Percentiles rank a stretch among this genome's conserved stretches.
Conservation (phyloP, 2,888 invertebrate species). For the Melanchra persicariae region DNA sequence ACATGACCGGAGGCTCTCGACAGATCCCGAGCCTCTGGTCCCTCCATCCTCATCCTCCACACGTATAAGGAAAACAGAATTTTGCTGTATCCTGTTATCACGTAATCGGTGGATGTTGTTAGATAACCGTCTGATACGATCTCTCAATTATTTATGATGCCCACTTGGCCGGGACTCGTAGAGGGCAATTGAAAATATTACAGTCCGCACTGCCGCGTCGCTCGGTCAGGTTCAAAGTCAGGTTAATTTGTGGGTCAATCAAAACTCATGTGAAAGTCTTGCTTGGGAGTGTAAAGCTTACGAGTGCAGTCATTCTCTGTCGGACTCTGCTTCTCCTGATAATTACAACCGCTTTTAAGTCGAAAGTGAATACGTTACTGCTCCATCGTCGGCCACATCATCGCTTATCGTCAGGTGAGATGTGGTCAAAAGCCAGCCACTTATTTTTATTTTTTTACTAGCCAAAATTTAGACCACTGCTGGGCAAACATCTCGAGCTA, state of each 20-base stretch:
- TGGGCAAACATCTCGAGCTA: too few species aligned
- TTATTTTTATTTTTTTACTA: background rate
- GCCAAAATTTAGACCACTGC: background rate
- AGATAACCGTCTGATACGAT: constrained; percentile 7
- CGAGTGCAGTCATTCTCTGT: too few species aligned
- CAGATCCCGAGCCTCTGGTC: background rate
- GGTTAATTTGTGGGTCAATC: background rate
- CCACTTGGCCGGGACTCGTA: background rate
- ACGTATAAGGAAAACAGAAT: constrained; percentile 19
- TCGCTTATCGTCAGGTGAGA: background rate
- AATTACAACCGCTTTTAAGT: background rate
- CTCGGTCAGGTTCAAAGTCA: constrained; percentile 22
- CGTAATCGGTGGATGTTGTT: constrained; percentile 30
- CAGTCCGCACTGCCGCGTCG: background rate
- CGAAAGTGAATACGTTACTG: background rate
- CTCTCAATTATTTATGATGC: background rate
- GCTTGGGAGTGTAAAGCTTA: too few species aligned
- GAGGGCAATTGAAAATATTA: constrained; percentile 26
- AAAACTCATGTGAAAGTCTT: background rate
- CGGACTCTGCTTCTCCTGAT: background rate
- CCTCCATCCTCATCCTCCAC: background rate
- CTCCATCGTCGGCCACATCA: background rate
- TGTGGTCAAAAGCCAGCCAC: background rate
- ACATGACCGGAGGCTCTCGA: too few species aligned
- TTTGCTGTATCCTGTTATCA: constrained; percentile 32